A percentile compares a stretch with the other conserved stretches of the same genome.
Evolutionary conservation across 2,888 invertebrate genomes (phyloP).

Genomic region (Conus canariensis): DNA sequence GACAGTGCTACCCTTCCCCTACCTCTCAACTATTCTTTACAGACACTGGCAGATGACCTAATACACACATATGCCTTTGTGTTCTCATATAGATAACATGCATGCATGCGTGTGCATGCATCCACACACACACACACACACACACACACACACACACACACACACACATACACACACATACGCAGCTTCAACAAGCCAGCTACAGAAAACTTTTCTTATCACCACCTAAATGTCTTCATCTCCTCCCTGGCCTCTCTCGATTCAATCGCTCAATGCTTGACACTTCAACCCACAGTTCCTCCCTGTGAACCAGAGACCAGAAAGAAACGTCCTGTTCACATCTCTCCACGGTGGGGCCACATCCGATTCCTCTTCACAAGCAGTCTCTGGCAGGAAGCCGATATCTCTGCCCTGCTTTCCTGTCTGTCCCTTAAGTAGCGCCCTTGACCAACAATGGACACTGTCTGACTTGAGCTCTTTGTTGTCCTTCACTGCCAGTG

Average conservation of each 20-base stretch:
- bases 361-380: not conserved
- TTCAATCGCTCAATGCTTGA: no score
- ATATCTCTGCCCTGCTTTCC: not conserved
- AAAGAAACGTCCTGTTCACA: not conserved
- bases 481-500: no score
- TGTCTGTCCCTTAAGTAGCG: not conserved
- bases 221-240: no score
- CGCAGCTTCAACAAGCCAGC: not conserved
- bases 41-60: not conserved
- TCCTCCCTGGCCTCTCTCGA: no score
- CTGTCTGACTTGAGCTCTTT: not conserved
- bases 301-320: not conserved
- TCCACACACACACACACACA: not conserved
- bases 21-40: not conserved
- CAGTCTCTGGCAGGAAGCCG: not conserved
- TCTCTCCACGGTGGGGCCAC: not conserved
- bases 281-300: no score
- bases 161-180: not conserved
- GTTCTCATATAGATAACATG: no score
- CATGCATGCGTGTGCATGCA: no score
- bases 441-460: not conserved
- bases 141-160: constrained; percentile 25
- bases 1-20: no score
- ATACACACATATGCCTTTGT: not conserved
- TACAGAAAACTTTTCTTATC: not conserved